A percentile compares a stretch with the other conserved stretches of the same genome.
Evolutionary conservation across 2,113 vertebrate species (phyloP).

Genomic region (Rallus limicola): DNA sequence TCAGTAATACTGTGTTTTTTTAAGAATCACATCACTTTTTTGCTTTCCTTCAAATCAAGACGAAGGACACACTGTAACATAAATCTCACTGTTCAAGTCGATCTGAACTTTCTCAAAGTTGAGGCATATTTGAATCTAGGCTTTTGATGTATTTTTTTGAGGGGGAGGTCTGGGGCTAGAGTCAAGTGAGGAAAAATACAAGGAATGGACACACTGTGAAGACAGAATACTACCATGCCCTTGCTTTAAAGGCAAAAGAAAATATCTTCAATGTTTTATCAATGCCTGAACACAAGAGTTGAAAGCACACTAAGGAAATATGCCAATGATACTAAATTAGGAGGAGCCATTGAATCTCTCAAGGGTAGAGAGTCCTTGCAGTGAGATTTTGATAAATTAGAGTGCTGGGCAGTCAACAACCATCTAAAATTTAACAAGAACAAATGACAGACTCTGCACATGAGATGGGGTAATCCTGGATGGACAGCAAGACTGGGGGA

Average conservation of each 20-base stretch:
- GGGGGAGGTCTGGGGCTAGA: fast-evolving
- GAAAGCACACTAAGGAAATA: not conserved
- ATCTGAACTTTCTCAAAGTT: not conserved
- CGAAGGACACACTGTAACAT: not conserved
- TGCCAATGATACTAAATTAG: not conserved
- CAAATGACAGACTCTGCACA: not conserved
- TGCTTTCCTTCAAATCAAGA: not conserved
- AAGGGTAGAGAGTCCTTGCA: not conserved
- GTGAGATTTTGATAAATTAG: not conserved
- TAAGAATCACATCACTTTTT: not conserved
- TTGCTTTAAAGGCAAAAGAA: not conserved
- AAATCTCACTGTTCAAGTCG: not conserved
- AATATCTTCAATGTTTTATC: not conserved
- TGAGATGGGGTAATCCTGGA: not conserved
- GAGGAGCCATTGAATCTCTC: not conserved
- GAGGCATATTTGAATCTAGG: not conserved
- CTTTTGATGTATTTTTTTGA: not conserved
- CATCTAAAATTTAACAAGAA: not conserved
- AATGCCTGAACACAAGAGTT: not conserved
- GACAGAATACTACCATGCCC: not conserved
- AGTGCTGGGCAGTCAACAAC: not conserved
- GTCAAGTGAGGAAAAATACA: not conserved
- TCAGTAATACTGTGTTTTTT: not conserved
- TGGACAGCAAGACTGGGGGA: not conserved
- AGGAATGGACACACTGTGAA: not conserved